Conservation (phyloP, 2,797 vertebrate species). For the Gallinago nigripennis region DNA sequence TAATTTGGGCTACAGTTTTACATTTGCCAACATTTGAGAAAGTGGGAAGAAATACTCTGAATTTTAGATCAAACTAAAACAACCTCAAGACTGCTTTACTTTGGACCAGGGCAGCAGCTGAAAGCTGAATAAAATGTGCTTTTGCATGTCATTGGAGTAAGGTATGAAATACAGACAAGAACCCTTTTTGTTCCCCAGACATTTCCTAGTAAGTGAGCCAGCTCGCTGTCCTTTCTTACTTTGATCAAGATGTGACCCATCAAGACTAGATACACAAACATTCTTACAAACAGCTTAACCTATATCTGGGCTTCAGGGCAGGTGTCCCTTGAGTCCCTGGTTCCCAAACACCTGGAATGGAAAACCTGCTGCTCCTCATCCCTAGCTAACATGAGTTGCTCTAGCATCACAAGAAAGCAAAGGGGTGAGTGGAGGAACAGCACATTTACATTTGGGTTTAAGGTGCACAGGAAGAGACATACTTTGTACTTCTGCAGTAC, state of each 20-base stretch:
- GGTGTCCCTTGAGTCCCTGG: too few relatives aligned
- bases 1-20: background rate
- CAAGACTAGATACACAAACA: background rate
- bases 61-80: background rate
- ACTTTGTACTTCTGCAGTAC: background rate
- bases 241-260: background rate
- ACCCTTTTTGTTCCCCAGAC: background rate
- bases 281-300: background rate
- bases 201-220: background rate
- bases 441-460: background rate
- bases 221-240: background rate
- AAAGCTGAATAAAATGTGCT: background rate
- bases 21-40: background rate
- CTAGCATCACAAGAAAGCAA: background rate
- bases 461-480: background rate
- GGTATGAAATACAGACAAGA: background rate
- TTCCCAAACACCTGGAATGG: background rate
- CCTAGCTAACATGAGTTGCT: fast-evolving
- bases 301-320: background rate
- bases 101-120: background rate
- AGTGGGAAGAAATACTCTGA: background rate
- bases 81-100: background rate
- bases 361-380: background rate
- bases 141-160: background rate
- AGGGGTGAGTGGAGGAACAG: background rate